Base-by-base conservation (phyloP, 2,888 invertebrate species). In the Drosophila mayaguana region DNA sequence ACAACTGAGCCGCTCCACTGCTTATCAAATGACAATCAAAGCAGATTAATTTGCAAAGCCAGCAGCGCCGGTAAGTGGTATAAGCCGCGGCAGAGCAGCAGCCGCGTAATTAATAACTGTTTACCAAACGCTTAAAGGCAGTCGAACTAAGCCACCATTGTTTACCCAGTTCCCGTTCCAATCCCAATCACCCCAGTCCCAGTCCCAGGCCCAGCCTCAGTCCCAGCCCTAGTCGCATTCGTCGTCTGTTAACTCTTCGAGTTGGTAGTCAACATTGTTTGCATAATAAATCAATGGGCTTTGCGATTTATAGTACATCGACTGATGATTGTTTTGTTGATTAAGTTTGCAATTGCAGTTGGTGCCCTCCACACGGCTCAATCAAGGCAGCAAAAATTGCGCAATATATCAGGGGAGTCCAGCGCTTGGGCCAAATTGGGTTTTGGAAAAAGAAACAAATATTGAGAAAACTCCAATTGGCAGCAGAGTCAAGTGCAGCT, bases 91-190 rank as follows among this genome's bases (percentile, higher is more conserved):
- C 63, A 63, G 70, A 75, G 71, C 68, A 57, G 62, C 71, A 71
- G 71, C 42, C 57, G 67, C 59, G 69, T 85, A 85, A 88, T 85
- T 85, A 85, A 85, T 85, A 88, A 85, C 85, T 88, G 85, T 85
- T 85, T 84, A 75, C 83, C 75, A 59, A 84, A 54, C 68, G 87
- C 85, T 84, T 84, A 80, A 87, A 72, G 65, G 54, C 76, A 60
- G 60, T 62, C 56, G 59, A 68, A 61, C 78, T 74, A 78, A 84
- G 80, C 84, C 63, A 18, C 1, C 50, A 38, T n/a, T 53, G 45
- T 36, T 63, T 54, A 42, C 34, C 9, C 38, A 11, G 14, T 14
- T 20, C 43, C 20, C 20, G 1, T 42, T 11, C 18, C 40, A 40
- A 12, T n/a, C 11, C 40, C 16, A 32, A 32, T 12, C 28, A n/a